Conservation (phyloP, 2,888 invertebrate genomes). For the Folsomia candida region DNA sequence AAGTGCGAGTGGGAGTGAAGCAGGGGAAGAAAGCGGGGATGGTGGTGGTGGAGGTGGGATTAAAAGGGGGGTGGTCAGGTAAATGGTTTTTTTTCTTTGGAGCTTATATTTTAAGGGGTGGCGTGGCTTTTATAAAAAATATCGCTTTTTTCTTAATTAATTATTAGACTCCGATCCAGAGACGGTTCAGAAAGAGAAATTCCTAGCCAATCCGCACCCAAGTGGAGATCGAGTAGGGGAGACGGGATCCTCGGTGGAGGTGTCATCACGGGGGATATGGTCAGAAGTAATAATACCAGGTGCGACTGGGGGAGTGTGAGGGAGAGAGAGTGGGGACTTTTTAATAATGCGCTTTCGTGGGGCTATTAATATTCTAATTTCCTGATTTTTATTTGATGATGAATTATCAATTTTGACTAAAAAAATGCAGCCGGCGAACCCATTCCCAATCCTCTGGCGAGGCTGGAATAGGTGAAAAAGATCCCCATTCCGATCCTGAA, state of each 20-base stretch:
- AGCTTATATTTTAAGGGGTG: neutral
- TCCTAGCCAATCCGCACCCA: neutral
- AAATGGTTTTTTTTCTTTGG: neutral
- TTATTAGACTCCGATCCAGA: neutral
- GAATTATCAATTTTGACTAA: too few species aligned
- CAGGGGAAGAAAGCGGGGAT: conserved; percentile 41
- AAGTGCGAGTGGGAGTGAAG: conserved; percentile 52
- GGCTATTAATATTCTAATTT: too few species aligned
- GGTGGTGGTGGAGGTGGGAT: too few species aligned
- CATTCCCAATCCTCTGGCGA: neutral
- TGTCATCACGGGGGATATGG: too few species aligned
- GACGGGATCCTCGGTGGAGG: too few species aligned
- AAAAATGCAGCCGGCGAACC: neutral
- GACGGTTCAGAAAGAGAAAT: neutral
- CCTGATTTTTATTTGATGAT: too few species aligned
- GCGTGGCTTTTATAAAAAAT: neutral
- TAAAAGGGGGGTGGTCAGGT: conserved; percentile 2
- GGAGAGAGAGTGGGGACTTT: too few species aligned
- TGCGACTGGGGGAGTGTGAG: too few species aligned
- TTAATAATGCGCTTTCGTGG: too few species aligned
- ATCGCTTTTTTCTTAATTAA: neutral
- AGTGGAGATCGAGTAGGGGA: neutral
- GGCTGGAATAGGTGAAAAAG: neutral
- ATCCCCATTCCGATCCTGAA: conserved; percentile 8
- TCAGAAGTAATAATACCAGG: too few species aligned